phyloP scores from a whole-genome alignment of 2,113 vertebrate genomes.

The Gasterosteus nipponicus region DNA sequence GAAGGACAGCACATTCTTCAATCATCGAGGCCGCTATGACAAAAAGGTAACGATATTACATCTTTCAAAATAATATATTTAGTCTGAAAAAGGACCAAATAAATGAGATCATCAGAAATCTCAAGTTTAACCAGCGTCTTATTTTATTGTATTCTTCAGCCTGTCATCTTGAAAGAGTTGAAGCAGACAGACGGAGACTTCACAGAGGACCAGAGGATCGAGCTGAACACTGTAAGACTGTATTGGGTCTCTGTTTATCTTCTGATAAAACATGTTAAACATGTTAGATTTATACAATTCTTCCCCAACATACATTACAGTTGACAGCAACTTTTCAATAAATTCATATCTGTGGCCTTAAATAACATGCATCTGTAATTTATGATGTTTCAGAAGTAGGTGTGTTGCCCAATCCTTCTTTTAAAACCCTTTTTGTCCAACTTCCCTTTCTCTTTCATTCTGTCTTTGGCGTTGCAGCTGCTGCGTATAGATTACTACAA shows the following conservation, averaged over 20 bases:
- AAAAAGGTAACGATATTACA: constrained; percentile 85
- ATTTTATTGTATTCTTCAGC: constrained; percentile 71
- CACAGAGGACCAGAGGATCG: constrained; percentile 90
- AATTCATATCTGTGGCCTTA: background rate
- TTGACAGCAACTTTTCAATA: background rate
- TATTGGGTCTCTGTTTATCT: background rate
- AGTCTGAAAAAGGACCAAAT: background rate
- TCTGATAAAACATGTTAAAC: too few relatives aligned
- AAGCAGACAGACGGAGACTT: constrained; percentile 90
- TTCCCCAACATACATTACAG: background rate
- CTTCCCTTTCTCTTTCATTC: background rate
- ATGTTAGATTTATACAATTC: background rate
- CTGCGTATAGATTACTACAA: constrained; percentile 96
- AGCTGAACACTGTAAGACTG: constrained; percentile 88
- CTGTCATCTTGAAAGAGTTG: constrained; percentile 93
- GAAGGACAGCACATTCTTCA: constrained; percentile 84
- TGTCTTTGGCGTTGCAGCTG: constrained; percentile 79
- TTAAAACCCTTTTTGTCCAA: background rate
- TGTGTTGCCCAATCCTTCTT: background rate
- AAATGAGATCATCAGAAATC: background rate
- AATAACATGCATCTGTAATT: background rate
- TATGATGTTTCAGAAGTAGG: background rate
- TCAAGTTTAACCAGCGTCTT: background rate
- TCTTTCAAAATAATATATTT: background rate
- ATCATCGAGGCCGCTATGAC: constrained; percentile 90